Percentiles rank a stretch among this genome's conserved stretches.
Conservation (phyloP, 2,888 invertebrate genomes). For the Priocnemis perturbator region DNA sequence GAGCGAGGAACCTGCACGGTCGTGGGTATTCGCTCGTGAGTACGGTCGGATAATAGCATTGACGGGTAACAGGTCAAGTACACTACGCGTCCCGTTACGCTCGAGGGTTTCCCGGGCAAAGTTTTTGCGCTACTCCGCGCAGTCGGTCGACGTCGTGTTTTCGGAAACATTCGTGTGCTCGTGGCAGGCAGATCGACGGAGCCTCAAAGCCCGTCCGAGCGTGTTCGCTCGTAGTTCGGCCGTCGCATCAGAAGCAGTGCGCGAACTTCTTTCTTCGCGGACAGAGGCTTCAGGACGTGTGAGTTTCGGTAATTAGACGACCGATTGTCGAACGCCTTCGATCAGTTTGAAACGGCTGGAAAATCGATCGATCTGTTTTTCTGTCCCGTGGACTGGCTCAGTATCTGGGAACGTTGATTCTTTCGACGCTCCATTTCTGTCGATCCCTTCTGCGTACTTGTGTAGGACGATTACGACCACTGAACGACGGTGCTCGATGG, state of each 20-base stretch:
- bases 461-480: neutral
- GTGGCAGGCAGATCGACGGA: slow-evolving; percentile 18
- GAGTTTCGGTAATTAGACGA: slow-evolving; percentile 55
- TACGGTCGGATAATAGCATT: too few relatives aligned
- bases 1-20: too few relatives aligned
- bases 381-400: too few relatives aligned
- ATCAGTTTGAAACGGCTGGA: slow-evolving; percentile 42
- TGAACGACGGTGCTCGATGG: neutral
- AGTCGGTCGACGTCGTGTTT: too few relatives aligned
- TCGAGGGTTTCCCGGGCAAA: too few relatives aligned
- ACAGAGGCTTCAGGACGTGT: slow-evolving; percentile 52
- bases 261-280: slow-evolving; percentile 36
- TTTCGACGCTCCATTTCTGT: neutral
- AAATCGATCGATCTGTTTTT: slow-evolving; percentile 6
- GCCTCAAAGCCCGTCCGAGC: slow-evolving; percentile 21
- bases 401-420: too few relatives aligned
- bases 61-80: too few relatives aligned
- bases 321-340: slow-evolving; percentile 36
- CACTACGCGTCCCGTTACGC: too few relatives aligned
- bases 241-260: too few relatives aligned
- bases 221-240: slow-evolving; percentile 10
- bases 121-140: too few relatives aligned
- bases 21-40: too few relatives aligned
- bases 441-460: neutral
- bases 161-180: too few relatives aligned